Base-by-base conservation (phyloP, 2,797 vertebrate genomes). In the Florisuga fusca region DNA sequence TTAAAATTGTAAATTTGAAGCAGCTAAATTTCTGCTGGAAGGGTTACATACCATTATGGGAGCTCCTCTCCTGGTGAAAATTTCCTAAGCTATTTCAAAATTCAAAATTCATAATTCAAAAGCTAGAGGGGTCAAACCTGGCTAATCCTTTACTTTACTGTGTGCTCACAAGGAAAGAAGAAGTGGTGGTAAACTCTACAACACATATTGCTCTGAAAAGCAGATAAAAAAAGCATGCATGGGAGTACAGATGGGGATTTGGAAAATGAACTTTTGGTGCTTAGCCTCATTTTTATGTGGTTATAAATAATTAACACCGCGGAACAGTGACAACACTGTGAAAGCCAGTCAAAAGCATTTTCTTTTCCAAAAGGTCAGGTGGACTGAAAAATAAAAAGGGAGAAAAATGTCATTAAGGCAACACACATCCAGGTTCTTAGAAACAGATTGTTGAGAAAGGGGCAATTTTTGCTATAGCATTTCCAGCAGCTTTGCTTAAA, bases 221-320 rank as follows among this genome's bases (percentile, higher is more conserved):
- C 48, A 50, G 45, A 36, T 57, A 38, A 64, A 82, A 81, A 66
- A 84, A 77, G 15, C 27, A 12, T 15, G 22, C 25, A 59, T 55
- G 34, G 58, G n/a, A 75, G 41, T 34, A 54, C 62, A 78, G 57
- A 83, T 12, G 12, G 25, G 59, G 46, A 36, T 88, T 80, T 76
- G 67, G 87, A 31, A 94, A 81, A 67, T 11, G 59, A 76, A 66
- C 26, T 36, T 73, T 18, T 23, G 31, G 51, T 73, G 51, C 23
- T 94, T 51, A 90, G 62, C 34, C 38, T 84, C 57, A 29, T 78
- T 91, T 96, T 91, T 72, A 55, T 84, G 10, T 50, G 6, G 38
- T 50, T 59, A 76, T 88, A 61, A 92, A 93, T 91, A 94, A 91
- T 94, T 94, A 93, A 91, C 20, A 2, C 51, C 26, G 10, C 22